Evolutionary conservation across 2,888 invertebrate genomes (phyloP), one percentile per base, ranked within the genome.

Genomic region (Heliconius erato): DNA sequence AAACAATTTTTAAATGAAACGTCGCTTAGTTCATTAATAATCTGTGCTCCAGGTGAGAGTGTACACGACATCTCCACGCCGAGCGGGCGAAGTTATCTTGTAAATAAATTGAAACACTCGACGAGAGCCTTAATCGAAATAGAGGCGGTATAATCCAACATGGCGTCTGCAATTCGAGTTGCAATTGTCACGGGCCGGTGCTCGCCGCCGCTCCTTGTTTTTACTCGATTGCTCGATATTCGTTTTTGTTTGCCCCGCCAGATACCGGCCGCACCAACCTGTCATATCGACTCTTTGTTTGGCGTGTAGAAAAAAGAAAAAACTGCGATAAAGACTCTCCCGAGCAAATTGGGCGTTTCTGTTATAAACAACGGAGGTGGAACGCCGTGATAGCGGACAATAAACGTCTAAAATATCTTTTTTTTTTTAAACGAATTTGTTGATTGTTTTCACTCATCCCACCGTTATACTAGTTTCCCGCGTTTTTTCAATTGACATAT

Each of bases 321-420:
- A 88, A 88, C 90, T 89, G 12, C 63, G 93, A 94, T 94, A 95
- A 94, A 95, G 95, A 94, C 92, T 93, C 91, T 93, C 92, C 90
- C 90, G 92, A 94, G 95, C 95, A 95, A 96, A 95, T 96, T 96
- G 95, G 93, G 91, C 93, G 94, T 94, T 94, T 95, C 94, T 94
- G 94, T 95, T 95, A 91, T 93, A 93, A 96, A 95, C 95, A 95
- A 95, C 92, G 91, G 94, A 94, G 93, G 93, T 95, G 95, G 95
- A 96, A 96, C 92, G 92, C 91, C 88, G 91, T 92, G 96, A 96
- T 96, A 95, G 92, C 92, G 91, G 89, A 95, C 95, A 96, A 95
- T 95, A 94, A 95, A 94, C 92, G 94, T 94, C 95, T 93, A 94
- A 95, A 72, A 44, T 72, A 26, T 44, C 44, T 69, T 72, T 80